A percentile compares a stretch with the other conserved stretches of the same genome.
phyloP scores from a whole-genome alignment of 2,113 vertebrate genomes.

The Amia ocellicauda region DNA sequence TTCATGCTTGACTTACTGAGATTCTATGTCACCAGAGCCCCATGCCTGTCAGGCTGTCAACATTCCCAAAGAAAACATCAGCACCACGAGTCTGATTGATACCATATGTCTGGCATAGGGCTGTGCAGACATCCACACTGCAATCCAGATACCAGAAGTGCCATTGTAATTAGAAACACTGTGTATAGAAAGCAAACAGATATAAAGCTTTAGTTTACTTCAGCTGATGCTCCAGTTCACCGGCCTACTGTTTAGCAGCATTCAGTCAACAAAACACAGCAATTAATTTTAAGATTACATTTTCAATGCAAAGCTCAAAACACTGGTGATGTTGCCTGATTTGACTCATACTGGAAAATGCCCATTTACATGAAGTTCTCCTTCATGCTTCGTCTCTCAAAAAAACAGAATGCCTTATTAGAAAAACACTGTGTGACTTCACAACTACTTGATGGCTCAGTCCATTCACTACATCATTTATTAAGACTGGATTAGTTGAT shows the following conservation, averaged over 20 bases:
- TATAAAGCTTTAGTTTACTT: constrained; percentile 7
- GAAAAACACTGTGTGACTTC: constrained; percentile 18
- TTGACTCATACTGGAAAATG: constrained; percentile 13
- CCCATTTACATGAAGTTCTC: constrained; percentile 11
- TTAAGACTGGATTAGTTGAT: neutral
- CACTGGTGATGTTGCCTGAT: constrained; percentile 29
- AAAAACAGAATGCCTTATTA: too few species aligned
- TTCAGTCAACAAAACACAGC: neutral
- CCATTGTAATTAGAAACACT: constrained; percentile 65
- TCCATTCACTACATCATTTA: neutral
- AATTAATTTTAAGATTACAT: neutral
- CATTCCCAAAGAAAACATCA: constrained; percentile 75
- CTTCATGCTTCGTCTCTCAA: too few species aligned
- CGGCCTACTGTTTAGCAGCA: constrained; percentile 7
- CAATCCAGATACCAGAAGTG: constrained; percentile 64
- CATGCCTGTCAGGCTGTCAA: constrained; percentile 76
- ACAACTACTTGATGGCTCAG: constrained; percentile 25
- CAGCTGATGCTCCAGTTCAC: neutral
- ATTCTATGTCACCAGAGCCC: constrained; percentile 69
- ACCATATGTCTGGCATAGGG: constrained; percentile 70
- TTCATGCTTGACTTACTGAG: constrained; percentile 55
- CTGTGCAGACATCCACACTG: constrained; percentile 46
- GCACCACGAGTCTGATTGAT: constrained; percentile 72
- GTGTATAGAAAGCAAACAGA: constrained; percentile 29
- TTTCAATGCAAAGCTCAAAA: neutral